Conservation (phyloP, 1,140 invertebrate genomes). For the Drosophila ercepeae region DNA sequence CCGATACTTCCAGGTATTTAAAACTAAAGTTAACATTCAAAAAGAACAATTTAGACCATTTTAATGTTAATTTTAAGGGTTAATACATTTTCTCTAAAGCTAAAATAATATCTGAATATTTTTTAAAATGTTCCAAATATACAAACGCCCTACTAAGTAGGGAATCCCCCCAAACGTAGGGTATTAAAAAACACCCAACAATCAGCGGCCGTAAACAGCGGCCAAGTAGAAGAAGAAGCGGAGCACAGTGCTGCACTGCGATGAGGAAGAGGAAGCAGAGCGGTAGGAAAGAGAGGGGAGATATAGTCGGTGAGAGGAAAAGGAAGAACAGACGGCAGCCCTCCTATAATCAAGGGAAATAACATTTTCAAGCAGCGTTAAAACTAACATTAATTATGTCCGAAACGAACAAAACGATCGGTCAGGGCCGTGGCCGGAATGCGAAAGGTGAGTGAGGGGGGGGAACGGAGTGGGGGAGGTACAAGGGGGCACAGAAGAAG, state of each 20-base stretch:
- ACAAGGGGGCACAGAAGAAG: conserved; percentile 3
- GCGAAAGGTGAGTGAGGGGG: background rate
- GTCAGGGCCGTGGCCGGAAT: conserved; percentile 2
- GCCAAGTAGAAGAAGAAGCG: conserved; percentile 14
- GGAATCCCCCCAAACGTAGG: background rate
- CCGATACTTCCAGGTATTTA: no score
- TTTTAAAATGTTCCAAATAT: background rate
- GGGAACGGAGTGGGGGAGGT: background rate
- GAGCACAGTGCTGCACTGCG: conserved; percentile 4
- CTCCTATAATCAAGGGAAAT: conserved; percentile 84
- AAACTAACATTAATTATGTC: conserved; percentile 84
- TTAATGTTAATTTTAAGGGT: no score
- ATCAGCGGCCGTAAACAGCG: conserved; percentile 77
- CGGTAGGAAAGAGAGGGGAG: conserved; percentile 8
- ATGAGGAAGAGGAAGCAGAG: conserved; percentile 13
- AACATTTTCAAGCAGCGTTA: conserved; percentile 84
- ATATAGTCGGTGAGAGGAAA: conserved; percentile 7
- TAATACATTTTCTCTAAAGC: no score
- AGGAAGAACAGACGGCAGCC: conserved; percentile 33
- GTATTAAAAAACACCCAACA: conserved; percentile 55
- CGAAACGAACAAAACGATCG: conserved; percentile 80
- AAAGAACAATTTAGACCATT: no score
- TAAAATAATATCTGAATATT: no score
- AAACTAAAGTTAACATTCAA: no score
- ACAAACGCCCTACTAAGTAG: background rate